Evolutionary conservation across 2,113 vertebrate species (phyloP), one percentile per base, ranked within the genome.

Genomic region (Stomatorhinus ivindoensis): DNA sequence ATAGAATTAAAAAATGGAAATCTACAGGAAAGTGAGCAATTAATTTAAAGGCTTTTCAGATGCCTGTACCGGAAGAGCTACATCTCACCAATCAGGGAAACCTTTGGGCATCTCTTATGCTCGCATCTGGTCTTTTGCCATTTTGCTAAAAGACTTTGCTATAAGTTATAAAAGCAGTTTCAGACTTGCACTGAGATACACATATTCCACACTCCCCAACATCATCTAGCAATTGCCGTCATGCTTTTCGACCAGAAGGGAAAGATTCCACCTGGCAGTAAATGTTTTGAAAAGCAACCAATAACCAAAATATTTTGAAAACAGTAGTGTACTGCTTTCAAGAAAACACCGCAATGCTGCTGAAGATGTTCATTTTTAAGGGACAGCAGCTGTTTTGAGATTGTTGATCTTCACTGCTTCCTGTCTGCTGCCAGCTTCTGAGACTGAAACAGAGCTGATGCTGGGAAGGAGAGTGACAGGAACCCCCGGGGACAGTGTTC

Each of bases 401-500:
- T 42, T 17, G 53, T 42, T 80, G 50, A 39, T 87, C 85, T 39
- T 42, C 85, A 87, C 31, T 7, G 46, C 27, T 55, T 44, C 35
- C 3, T 42, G 8, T 21, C 47, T 65, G 46, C n/a, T 21, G 61
- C 47, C 87, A 48, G 46, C 27, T 13, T 73, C 51, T 31, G 27
- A 47, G 44, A 80, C 73, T 80, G 73, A 80, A 19, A 35, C 73
- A 89, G 80, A 87, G 89, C 80, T 10, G 80, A 89, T 87, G 91
- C 76, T 53, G 0, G 80, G 88, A 86, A 83, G 85, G 88, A 51
- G 11, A 53, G 73, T 44, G 7, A 19, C 46, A 15, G 65, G 15
- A 80, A n/a, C 47, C 61, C 88, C 92, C 91, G 91, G 92, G 91
- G 89, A 84, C 51, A 15, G 86, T 27, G 51, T 88, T 55, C 19